Evolutionary conservation across 2,888 invertebrate genomes (phyloP), one percentile per base, ranked within the genome.

Genomic region (Hetaerina titia): DNA sequence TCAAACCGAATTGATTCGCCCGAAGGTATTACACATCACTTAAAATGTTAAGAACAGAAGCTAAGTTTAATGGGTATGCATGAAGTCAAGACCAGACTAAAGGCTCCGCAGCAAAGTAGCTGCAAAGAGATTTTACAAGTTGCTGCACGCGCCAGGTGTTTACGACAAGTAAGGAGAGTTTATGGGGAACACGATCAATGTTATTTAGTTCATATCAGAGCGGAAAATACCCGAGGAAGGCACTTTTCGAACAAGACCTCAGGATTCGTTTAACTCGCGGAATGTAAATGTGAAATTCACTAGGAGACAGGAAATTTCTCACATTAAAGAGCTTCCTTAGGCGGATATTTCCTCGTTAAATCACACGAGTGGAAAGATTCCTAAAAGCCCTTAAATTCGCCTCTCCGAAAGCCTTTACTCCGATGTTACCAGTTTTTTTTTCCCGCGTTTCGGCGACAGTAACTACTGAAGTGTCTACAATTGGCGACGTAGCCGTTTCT

Each of bases 331-430:
- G 81, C 81, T 81, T 31, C 81, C 31, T 81, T 81, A 31, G 81
- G 81, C 31, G 81, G 81, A 81, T 81, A 31, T 81, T 81, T 81
- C 22, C 31, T 31, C 81, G 81, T 81, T 81, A 81, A 81, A 81
- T 81, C 81, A 81, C 81, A 31, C 9, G 81, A 31, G 81, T 81
- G 81, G 81, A 81, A 81, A 81, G 81, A 81, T 81, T 81, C 31
- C 81, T 81, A 25, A 81, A 81, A 81, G 81, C 31, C 81, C 31
- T 81, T 81, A 69, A 81, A 81, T 81, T 81, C 13, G 31, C 13
- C 81, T 25, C n/a, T 81, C 31, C 81, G 81, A 69, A n/a, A 69
- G 69, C 69, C 69, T 69, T 69, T 22, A 69, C 17, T 22, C 22
- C 31, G 81, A 81, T 31, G 81, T 81, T 31, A 81, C 81, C 6